phyloP scores from a whole-genome alignment of 2,888 invertebrate species.

The Adineta ricciae region DNA sequence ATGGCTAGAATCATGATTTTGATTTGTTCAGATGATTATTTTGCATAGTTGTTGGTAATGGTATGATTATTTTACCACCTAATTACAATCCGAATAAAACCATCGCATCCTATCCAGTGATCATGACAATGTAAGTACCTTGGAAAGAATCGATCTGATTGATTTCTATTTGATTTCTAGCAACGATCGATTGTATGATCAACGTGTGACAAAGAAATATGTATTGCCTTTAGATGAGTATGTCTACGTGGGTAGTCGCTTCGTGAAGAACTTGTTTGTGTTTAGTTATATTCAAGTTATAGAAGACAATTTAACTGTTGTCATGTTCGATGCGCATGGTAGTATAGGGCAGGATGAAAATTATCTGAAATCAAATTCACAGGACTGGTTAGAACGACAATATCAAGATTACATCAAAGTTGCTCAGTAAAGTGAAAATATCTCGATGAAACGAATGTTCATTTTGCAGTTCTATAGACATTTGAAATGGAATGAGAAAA shows the following conservation, averaged over 20 bases:
- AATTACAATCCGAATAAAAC: neutral
- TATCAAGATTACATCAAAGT: neutral
- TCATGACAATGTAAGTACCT: neutral
- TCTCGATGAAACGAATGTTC: too few species aligned
- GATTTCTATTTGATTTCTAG: neutral
- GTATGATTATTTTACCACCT: constrained; percentile 4
- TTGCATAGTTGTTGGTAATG: neutral
- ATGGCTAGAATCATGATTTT: too few species aligned
- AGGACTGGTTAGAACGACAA: neutral
- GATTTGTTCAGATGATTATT: too few species aligned
- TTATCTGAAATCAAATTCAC: neutral
- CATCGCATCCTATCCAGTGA: neutral
- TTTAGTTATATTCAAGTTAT: neutral
- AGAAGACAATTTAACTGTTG: neutral
- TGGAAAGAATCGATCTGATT: too few species aligned
- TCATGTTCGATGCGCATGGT: neutral
- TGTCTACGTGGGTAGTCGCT: neutral
- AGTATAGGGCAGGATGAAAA: constrained; percentile 17
- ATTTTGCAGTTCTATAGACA: neutral
- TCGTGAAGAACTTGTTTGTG: neutral
- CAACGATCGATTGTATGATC: neutral
- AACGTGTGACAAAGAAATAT: constrained; percentile 1
- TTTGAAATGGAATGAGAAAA: neutral
- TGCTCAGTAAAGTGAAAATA: neutral
- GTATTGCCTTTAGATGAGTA: neutral